Evolutionary conservation across 2,888 invertebrate genomes (phyloP), one percentile per base, ranked within the genome.

Genomic region (Pandemis corylana): DNA sequence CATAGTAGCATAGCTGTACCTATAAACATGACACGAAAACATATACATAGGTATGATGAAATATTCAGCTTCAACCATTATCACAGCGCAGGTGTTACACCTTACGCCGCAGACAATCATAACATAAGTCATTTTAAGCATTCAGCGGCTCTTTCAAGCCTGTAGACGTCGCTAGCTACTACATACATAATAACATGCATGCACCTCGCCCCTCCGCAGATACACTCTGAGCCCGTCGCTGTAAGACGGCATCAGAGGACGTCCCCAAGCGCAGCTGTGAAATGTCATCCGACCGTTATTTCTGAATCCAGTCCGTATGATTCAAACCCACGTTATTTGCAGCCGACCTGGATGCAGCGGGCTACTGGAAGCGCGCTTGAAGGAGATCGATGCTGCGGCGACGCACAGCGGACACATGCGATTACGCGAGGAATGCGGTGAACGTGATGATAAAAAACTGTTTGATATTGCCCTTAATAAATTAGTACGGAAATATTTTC

Each of bases 281-380:
- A 76, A 76, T 76, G 76, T 76, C 76, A 76, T 69, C 66, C 75
- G 71, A 44, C 65, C 42, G 65, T 72, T 71, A 71, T 71, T 74
- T 68, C 71, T 68, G 74, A 68, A 68, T 68, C 64, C 64, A 46
- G 64, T 46, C 51, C 68, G 61, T 5, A 64, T 74, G 69, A 74
- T 41, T 65, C 73, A 69, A 42, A 36, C 15, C 10, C 64, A 41
- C 20, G 56, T 46, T 69, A 69, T 61, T 69, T 59, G 56, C 59
- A 69, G n/a, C n/a, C 61, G 67, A 42, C 62, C 68, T 49, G 61
- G 49, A 49, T 69, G 7, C 36, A 53, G 4, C 53, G 15, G 7
- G 64, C 15, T 64, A 13, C 41, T 53, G 67, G 51, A 67, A 67
- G 53, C n/a, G 28, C 13, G 12, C 46, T 46, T 13, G 36, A n/a